A percentile compares a stretch with the other conserved stretches of the same genome.
These are phyloP conservation scores for Neotoxoptera formosana DNA, from an alignment of 1,140 invertebrate genomes.

Conservation along the genomic window DNA sequence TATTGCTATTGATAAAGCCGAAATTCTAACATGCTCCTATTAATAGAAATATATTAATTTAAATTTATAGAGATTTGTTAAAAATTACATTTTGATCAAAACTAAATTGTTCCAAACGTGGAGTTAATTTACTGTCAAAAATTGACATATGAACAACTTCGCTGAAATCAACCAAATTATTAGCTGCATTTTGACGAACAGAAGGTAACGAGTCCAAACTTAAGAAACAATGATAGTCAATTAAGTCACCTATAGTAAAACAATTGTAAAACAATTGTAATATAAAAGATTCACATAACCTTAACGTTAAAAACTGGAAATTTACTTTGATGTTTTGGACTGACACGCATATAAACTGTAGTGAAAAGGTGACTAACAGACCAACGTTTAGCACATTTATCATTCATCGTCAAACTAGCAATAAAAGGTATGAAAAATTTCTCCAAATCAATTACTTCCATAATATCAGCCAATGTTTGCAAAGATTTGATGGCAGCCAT, in stretches of 20 bases:
- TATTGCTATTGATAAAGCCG: conserved; percentile 40
- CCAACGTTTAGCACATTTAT: conserved; percentile 25
- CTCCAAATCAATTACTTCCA: conserved; percentile 33
- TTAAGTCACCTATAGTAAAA: conserved; percentile 27
- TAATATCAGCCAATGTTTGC: conserved; percentile 41
- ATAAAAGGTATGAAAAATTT: conserved; percentile 33
- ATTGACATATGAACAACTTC: conserved; percentile 36
- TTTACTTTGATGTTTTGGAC: conserved; percentile 42
- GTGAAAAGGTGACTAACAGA: conserved; percentile 46
- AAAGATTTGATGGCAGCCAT: conserved; percentile 33
- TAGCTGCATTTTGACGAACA: conserved; percentile 39
- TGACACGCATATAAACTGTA: conserved; percentile 38
- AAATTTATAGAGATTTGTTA: not conserved
- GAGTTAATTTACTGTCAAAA: conserved; percentile 42
- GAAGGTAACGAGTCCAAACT: conserved; percentile 25
- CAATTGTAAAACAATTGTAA: not conserved
- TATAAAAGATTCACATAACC: not conserved
- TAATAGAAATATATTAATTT: conserved; percentile 14
- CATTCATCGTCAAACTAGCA: conserved; percentile 37
- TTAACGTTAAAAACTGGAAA: not conserved
- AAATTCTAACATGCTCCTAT: conserved; percentile 39
- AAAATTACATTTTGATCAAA: conserved; percentile 48
- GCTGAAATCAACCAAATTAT: conserved; percentile 17
- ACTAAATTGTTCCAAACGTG: conserved; percentile 32
- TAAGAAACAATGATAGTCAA: conserved; percentile 28